Conservation (phyloP, 2,797 vertebrate species). For the Eulemur albifrons region DNA sequence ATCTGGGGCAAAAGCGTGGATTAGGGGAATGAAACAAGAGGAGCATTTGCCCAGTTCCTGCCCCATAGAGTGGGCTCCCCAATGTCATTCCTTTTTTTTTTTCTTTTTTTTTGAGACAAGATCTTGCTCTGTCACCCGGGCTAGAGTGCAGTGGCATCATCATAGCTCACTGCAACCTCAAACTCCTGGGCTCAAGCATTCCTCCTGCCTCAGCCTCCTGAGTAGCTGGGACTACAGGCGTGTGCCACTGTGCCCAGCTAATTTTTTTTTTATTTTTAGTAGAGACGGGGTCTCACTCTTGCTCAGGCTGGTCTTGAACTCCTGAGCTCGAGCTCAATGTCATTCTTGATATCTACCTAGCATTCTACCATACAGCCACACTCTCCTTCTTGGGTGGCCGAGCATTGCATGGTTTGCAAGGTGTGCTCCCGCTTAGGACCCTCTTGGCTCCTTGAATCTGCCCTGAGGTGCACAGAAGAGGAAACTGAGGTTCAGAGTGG, state of each 20-base stretch:
- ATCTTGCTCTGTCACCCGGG: too few relatives aligned
- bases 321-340: background rate
- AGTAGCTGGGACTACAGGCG: too few relatives aligned
- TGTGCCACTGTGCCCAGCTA: too few relatives aligned
- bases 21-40: fast-evolving
- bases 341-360: background rate
- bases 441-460: background rate
- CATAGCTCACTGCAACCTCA: too few relatives aligned
- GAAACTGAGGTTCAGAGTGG: too few relatives aligned
- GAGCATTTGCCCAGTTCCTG: background rate
- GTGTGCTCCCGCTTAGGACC: background rate
- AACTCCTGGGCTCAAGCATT: too few relatives aligned
- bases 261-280: too few relatives aligned
- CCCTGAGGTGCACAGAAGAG: fast-evolving
- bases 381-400: background rate
- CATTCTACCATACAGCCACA: background rate
- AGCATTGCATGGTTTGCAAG: fast-evolving
- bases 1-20: background rate
- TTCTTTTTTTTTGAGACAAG: too few relatives aligned
- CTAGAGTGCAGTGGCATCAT: too few relatives aligned
- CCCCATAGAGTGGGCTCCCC: background rate
- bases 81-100: background rate
- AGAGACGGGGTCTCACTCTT: too few relatives aligned
- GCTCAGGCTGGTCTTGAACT: too few relatives aligned
- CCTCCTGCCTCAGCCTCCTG: too few relatives aligned